phyloP scores from a whole-genome alignment of 1,140 invertebrate species.

The Musca domestica region DNA sequence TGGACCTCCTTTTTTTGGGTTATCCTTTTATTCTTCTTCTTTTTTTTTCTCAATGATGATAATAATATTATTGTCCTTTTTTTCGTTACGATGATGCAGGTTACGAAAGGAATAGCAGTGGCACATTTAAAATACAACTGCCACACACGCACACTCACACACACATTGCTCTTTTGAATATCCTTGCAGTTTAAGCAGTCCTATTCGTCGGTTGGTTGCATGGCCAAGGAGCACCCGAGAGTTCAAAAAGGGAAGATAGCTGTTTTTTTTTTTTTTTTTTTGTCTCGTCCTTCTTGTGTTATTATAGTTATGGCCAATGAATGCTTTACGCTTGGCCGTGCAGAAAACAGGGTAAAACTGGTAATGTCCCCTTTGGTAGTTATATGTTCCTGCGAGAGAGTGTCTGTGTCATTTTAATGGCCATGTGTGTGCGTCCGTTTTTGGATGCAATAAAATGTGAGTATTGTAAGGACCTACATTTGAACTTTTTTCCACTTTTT shows the following conservation, averaged over 20 bases:
- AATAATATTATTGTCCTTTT: slow-evolving; percentile 15
- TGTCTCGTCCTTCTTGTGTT: too few species aligned
- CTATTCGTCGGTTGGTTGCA: too few species aligned
- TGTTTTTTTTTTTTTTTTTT: slow-evolving; percentile 11
- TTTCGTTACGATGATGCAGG: slow-evolving; percentile 4
- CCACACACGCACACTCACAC: not conserved
- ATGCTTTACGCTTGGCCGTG: slow-evolving; percentile 17
- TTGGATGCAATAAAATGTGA: too few species aligned
- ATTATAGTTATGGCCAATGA: slow-evolving; percentile 19
- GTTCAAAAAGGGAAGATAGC: not conserved
- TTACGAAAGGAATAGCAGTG: not conserved
- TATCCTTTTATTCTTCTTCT: not conserved
- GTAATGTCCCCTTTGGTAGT: slow-evolving; percentile 8
- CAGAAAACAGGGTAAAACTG: slow-evolving; percentile 19
- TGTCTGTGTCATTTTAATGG: not conserved
- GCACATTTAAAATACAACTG: not conserved
- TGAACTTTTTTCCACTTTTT: too few species aligned
- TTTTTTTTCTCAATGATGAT: not conserved
- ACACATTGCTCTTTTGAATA: slow-evolving; percentile 1
- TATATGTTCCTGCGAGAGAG: not conserved
- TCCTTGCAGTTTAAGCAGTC: not conserved
- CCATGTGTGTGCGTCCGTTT: too few species aligned
- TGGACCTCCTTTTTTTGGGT: slow-evolving; percentile 4
- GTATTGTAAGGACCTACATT: too few species aligned
- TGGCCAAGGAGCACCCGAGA: not conserved